Base-by-base conservation (phyloP, 1,140 invertebrate species). In the Musca domestica region DNA sequence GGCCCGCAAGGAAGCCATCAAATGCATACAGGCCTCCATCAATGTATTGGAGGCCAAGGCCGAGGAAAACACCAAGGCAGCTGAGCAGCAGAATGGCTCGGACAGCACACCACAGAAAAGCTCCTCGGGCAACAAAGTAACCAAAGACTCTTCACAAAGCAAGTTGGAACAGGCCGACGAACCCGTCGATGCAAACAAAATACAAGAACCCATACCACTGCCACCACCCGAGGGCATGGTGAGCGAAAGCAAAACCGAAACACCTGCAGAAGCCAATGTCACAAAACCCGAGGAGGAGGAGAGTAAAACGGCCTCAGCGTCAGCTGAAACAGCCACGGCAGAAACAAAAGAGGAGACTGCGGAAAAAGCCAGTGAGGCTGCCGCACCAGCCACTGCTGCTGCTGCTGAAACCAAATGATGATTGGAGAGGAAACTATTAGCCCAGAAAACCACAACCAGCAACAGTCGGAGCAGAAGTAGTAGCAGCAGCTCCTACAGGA, bases 1-100 rank as follows among this genome's bases (percentile, higher is more conserved):
- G 67, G 92, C 92, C 0, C 85, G 95, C 19, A 95, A 92, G 80
- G 90, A 94, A 72, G 92, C 92, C 0, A 95, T 98, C 10, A 92
- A 90, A 76, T 90, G 88, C 77, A 95, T 98, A 75, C 91, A 97
- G 74, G 88, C 90, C 58, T 91, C 90, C 30, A 94, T 97, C 65
- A 88, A 90, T 75, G 84, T 92, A 30, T 83, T 98, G 54, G 95
- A 98, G 78, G 85, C 86, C 47, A 89, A 88, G 80, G 87, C 87
- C 19, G 85, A 87, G 61, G 85, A 84, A 63, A 86, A 87, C 20
- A 80, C 74, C 19, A 67, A 67, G 22, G 48, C 66, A 41, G 66
- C 66, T 30, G 15, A 30, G 49, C 30, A 64, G 9, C 10, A 30
- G 34, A 49, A 64, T 12, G 25, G 14, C 1, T 46, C 23, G 15